Percentiles rank a stretch among this genome's conserved stretches.
These are phyloP conservation scores for Brachionus manjavacas DNA, from an alignment of 1,140 invertebrate genomes.

Conservation along the genomic window DNA sequence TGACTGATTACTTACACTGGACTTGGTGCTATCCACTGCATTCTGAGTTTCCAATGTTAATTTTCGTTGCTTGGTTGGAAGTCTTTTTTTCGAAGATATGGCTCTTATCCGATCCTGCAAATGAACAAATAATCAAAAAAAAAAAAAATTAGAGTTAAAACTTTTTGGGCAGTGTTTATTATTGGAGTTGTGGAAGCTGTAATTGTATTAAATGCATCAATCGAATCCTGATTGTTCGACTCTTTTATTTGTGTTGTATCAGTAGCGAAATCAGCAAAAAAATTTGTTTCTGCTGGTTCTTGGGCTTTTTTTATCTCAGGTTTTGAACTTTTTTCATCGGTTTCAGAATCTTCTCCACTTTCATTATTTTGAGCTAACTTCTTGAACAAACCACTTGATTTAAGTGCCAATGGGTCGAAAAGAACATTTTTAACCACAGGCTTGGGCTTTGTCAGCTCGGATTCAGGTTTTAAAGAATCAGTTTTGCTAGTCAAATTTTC, in stretches of 20 bases:
- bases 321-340: not conserved
- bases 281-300: not conserved
- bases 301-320: not conserved
- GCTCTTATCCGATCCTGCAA: slow-evolving; percentile 33
- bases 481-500: not conserved
- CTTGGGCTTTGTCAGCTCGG: not conserved
- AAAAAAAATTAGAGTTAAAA: not conserved
- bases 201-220: not conserved
- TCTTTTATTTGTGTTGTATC: not conserved
- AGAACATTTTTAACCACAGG: not conserved
- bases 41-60: not conserved
- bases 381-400: slow-evolving; percentile 37
- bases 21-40: not conserved
- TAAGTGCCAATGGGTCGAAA: slow-evolving; percentile 21
- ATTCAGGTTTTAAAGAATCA: not conserved
- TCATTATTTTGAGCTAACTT: not conserved
- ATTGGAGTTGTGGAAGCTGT: not conserved
- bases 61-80: not conserved
- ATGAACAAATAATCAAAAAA: too few relatives aligned
- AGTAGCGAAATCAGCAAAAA: not conserved
- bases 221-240: not conserved
- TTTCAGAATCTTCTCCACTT: not conserved
- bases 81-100: not conserved
- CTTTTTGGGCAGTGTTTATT: not conserved
- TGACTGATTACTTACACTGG: not conserved